These are phyloP conservation scores for Apostichopus japonicus DNA, from an alignment of 35 echinoderm and acorn worm species.

Conservation along the genomic window DNA sequence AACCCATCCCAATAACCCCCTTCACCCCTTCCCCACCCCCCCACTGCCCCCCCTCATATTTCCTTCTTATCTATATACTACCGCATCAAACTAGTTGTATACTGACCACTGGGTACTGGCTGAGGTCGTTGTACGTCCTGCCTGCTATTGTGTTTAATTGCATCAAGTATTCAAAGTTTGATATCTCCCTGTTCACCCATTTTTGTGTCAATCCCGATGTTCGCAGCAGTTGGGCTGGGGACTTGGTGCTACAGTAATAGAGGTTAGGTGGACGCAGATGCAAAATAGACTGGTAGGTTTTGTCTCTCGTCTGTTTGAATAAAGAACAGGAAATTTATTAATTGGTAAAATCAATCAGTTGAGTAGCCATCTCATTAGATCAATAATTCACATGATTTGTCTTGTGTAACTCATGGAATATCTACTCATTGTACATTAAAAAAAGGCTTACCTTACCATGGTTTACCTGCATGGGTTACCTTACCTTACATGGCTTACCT, in stretches of 20 bases:
- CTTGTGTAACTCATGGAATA: too few relatives aligned
- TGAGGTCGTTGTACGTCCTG: constrained; percentile 95
- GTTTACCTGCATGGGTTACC: too few relatives aligned
- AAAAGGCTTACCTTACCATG: too few relatives aligned
- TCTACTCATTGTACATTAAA: too few relatives aligned
- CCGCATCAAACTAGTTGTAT: background rate
- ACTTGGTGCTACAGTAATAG: constrained; percentile 91
- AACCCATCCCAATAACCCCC: too few relatives aligned
- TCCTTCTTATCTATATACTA: background rate
- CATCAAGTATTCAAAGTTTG: constrained; percentile 99
- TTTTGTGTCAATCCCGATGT: constrained; percentile 88
- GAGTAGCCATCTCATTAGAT: too few relatives aligned
- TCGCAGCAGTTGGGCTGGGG: constrained; percentile 84
- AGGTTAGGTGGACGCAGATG: constrained; percentile 82
- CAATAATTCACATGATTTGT: too few relatives aligned
- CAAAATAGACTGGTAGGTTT: constrained; percentile 85
- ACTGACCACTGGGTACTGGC: constrained; percentile 98
- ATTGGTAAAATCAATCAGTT: background rate
- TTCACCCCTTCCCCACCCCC: background rate
- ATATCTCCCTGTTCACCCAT: constrained; percentile 94
- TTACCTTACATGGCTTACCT: too few relatives aligned
- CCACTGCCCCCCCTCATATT: background rate
- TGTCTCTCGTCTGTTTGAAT: constrained; percentile 76
- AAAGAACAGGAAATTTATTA: background rate
- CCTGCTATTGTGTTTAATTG: constrained; percentile 98